Percentiles rank a stretch among this genome's conserved stretches.
phyloP scores from a whole-genome alignment of 2,797 vertebrate genomes.

The Danio kyathit region DNA sequence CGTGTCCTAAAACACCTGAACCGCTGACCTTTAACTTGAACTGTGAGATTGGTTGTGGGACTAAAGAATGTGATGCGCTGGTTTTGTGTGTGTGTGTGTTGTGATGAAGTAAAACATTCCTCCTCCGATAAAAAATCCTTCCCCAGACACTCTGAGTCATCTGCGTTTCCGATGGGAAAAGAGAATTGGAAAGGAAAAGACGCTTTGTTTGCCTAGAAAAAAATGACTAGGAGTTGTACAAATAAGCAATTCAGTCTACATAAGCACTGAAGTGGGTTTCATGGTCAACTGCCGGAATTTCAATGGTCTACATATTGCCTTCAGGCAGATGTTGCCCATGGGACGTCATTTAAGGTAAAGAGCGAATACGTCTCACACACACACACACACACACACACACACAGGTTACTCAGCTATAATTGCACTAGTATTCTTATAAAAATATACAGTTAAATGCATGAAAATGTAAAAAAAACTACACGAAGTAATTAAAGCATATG shows the following conservation, averaged over 20 bases:
- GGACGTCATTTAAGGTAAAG: constrained; percentile 56
- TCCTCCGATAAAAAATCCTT: constrained; percentile 4
- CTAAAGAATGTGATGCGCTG: constrained; percentile 13
- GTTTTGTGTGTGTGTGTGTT: background rate
- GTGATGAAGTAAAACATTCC: constrained; percentile 43
- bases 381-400: constrained; percentile 37
- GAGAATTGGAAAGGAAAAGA: constrained; percentile 28
- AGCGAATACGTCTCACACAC: constrained; percentile 20
- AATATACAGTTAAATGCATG: constrained; percentile 61
- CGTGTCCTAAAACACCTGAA: no score
- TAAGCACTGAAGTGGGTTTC: constrained; percentile 51
- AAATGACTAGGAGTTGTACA: constrained; percentile 17
- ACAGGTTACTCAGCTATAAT: constrained; percentile 38
- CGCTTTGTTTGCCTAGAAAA: background rate
- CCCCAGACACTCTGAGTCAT: constrained; percentile 54
- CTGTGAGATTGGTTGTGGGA: background rate
- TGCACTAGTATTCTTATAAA: constrained; percentile 49
- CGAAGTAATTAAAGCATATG: constrained; percentile 43
- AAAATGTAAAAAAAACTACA: constrained; percentile 2
- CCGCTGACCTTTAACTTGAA: constrained; percentile 1
- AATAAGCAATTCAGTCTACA: constrained; percentile 46
- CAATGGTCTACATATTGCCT: constrained; percentile 9
- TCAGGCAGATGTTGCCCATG: constrained; percentile 44
- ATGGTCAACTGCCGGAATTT: constrained; percentile 15
- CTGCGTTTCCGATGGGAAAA: constrained; percentile 60